Evolutionary conservation across 2,888 invertebrate genomes (phyloP).

Genomic region (Listrodromus nycthemerus): DNA sequence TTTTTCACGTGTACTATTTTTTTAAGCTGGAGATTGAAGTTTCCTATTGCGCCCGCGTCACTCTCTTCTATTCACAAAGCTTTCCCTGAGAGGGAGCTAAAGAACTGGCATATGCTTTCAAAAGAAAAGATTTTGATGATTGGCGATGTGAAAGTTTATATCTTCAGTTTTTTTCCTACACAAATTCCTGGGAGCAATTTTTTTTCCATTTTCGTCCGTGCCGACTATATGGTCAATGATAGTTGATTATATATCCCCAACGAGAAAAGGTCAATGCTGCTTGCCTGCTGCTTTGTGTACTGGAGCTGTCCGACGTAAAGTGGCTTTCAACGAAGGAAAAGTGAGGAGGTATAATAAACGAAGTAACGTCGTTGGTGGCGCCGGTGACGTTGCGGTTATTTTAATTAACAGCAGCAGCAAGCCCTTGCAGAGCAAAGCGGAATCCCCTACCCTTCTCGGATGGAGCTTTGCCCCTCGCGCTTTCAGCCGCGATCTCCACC

Average conservation of each 20-base stretch:
- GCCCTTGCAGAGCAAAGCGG: constrained; percentile 31
- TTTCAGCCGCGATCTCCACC: constrained; percentile 12
- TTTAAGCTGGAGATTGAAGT: too few species aligned
- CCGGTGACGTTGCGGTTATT: constrained; percentile 77
- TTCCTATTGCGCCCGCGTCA: too few species aligned
- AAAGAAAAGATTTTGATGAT: too few species aligned
- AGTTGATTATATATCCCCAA: constrained; percentile 14
- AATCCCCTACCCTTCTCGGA: constrained; percentile 15
- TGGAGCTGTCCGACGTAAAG: constrained; percentile 36
- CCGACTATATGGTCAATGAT: neutral
- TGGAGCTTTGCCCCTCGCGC: constrained; percentile 44
- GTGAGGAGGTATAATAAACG: constrained; percentile 66
- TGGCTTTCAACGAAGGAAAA: constrained; percentile 59
- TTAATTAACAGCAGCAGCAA: constrained; percentile 75
- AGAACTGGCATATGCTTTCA: too few species aligned
- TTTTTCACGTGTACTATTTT: too few species aligned
- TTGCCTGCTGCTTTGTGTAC: neutral
- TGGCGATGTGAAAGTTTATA: too few species aligned
- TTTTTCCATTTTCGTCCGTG: neutral
- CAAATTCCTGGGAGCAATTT: neutral
- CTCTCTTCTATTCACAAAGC: too few species aligned
- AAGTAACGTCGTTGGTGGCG: constrained; percentile 50
- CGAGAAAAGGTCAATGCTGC: neutral
- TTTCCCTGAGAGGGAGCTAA: too few species aligned
- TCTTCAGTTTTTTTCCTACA: too few species aligned